phyloP scores from a whole-genome alignment of 2,888 invertebrate genomes.

The Ommatoiulus sabulosus region DNA sequence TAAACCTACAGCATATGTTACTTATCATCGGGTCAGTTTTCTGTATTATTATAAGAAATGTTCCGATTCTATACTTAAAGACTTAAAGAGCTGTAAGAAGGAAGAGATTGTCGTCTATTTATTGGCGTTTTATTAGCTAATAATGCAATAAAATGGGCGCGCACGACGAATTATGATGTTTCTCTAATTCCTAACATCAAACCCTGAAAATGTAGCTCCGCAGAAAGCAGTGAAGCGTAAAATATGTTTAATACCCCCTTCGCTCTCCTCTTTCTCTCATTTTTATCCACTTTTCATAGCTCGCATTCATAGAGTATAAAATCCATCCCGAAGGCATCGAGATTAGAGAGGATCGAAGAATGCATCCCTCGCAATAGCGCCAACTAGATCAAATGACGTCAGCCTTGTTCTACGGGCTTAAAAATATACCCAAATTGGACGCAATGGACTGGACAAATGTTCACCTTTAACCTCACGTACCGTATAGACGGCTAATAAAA shows the following conservation, averaged over 20 bases:
- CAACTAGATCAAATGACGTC: not conserved
- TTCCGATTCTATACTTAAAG: not conserved
- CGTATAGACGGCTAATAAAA: not conserved
- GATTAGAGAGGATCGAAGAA: constrained; percentile 15
- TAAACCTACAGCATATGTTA: no score
- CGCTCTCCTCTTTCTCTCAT: not conserved
- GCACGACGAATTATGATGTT: not conserved
- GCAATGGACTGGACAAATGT: constrained; percentile 4
- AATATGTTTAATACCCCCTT: constrained; percentile 33
- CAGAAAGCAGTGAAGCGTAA: constrained; percentile 12
- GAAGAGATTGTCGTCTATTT: not conserved
- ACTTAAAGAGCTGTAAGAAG: not conserved
- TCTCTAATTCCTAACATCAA: constrained; percentile 38
- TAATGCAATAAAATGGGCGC: constrained; percentile 4
- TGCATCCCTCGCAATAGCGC: not conserved
- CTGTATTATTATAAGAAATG: not conserved
- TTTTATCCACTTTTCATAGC: not conserved
- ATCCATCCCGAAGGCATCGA: not conserved
- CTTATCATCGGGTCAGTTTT: no score
- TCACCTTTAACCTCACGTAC: not conserved
- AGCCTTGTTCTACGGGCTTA: not conserved
- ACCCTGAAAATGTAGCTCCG: not conserved
- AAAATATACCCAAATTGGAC: constrained; percentile 22
- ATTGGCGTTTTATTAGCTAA: not conserved
- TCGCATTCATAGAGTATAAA: not conserved